Evolutionary conservation across 2,888 invertebrate species (phyloP).

Genomic region (Metallyticus violacea): DNA sequence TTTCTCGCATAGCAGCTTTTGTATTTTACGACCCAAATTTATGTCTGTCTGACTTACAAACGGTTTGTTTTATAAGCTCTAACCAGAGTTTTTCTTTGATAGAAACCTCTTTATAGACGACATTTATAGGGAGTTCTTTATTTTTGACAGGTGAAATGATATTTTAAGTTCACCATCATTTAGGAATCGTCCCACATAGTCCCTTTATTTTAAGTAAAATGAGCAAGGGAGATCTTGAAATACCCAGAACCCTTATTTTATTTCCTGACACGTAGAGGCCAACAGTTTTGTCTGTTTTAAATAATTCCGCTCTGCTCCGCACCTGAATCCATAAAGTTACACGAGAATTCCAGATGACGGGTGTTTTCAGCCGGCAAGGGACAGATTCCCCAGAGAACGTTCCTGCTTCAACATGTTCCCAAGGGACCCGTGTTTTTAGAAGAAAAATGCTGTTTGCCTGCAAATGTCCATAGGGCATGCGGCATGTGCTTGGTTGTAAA

Average conservation of each 20-base stretch:
- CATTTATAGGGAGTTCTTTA: too few species aligned
- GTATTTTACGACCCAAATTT: too few species aligned
- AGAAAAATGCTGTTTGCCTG: neutral
- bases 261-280: neutral
- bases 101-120: too few species aligned
- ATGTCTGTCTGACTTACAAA: too few species aligned
- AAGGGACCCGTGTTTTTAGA: neutral
- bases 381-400: neutral
- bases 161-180: too few species aligned
- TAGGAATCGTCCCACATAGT: too few species aligned
- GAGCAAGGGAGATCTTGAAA: neutral
- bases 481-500: neutral
- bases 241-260: neutral
- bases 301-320: neutral
- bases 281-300: neutral
- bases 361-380: neutral
- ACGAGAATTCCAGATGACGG: neutral
- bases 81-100: too few species aligned
- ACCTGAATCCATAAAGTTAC: neutral
- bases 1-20: too few species aligned
- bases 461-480: neutral
- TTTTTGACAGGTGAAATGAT: too few species aligned
- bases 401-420: neutral
- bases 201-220: neutral
- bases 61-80: too few species aligned